Conservation (phyloP, 2,113 vertebrate genomes). For the Syngnathoides biaculeatus region DNA sequence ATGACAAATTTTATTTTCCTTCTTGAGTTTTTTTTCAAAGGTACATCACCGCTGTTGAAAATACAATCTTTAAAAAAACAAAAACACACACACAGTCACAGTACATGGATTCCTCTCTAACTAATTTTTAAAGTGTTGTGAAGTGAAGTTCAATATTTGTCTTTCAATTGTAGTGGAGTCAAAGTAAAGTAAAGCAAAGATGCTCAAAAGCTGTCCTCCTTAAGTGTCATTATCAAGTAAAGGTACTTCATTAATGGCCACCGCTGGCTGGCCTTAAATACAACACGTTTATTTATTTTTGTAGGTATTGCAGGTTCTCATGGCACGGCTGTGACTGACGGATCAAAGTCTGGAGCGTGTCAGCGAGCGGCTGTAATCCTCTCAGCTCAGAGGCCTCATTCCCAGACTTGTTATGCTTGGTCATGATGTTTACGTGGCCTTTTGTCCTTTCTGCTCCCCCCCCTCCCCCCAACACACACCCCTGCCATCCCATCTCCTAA, state of each 20-base stretch:
- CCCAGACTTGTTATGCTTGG: conserved; percentile 11
- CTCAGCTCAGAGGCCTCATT: conserved; percentile 18
- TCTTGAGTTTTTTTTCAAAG: too few species aligned
- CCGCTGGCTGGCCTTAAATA: not conserved
- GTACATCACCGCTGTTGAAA: too few species aligned
- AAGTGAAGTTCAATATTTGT: too few species aligned
- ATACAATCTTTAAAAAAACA: too few species aligned
- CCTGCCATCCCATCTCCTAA: not conserved
- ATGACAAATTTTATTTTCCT: too few species aligned
- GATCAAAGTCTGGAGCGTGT: conserved; percentile 13
- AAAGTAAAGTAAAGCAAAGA: not conserved
- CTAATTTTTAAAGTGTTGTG: too few species aligned
- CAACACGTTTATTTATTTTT: not conserved
- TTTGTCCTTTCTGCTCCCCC: not conserved
- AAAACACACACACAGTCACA: too few species aligned
- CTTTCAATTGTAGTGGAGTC: too few species aligned
- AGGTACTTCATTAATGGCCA: not conserved
- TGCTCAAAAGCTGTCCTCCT: not conserved
- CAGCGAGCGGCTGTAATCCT: conserved; percentile 26
- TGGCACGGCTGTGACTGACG: conserved; percentile 8
- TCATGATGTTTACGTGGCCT: conserved; percentile 12
- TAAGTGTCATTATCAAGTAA: not conserved
- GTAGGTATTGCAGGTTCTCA: not conserved
- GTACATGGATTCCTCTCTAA: too few species aligned
- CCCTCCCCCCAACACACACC: not conserved